Evolutionary conservation across 2,113 vertebrate genomes (phyloP).

Genomic region (Mastomys natalensis): DNA sequence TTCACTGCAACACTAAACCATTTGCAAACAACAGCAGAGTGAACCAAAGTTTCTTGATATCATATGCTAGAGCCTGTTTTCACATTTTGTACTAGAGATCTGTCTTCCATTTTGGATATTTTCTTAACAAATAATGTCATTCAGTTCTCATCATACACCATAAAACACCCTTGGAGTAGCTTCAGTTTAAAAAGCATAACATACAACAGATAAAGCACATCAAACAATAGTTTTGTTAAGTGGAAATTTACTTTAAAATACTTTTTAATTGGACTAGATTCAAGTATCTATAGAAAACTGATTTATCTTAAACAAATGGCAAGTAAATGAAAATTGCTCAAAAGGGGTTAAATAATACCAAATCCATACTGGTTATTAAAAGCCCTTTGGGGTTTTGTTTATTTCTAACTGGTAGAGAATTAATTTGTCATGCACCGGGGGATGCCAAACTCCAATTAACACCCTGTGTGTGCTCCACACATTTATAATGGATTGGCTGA

Average conservation of each 20-base stretch:
- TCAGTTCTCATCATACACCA: neutral
- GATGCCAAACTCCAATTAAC: constrained; percentile 72
- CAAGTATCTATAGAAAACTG: neutral
- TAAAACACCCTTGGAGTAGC: neutral
- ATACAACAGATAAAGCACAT: neutral
- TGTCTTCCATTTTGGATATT: neutral
- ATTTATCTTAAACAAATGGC: neutral
- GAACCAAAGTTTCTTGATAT: neutral
- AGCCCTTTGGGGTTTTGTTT: constrained; percentile 55
- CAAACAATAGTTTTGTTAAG: neutral
- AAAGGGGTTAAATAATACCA: constrained; percentile 29
- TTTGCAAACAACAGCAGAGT: neutral
- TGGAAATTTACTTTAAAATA: neutral
- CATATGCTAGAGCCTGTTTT: neutral
- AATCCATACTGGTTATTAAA: constrained; percentile 55
- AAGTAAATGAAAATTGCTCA: neutral
- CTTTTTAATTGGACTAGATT: neutral
- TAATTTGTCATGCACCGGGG: constrained; percentile 68
- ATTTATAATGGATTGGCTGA: constrained; percentile 53
- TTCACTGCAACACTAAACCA: neutral
- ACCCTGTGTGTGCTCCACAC: constrained; percentile 53
- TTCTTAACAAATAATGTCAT: neutral
- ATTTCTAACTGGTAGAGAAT: constrained; percentile 67
- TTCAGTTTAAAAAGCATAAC: neutral
- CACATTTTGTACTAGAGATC: neutral